These are phyloP conservation scores for Eupithecia inturbata DNA, from an alignment of 2,888 invertebrate genomes.

Conservation along the genomic window DNA sequence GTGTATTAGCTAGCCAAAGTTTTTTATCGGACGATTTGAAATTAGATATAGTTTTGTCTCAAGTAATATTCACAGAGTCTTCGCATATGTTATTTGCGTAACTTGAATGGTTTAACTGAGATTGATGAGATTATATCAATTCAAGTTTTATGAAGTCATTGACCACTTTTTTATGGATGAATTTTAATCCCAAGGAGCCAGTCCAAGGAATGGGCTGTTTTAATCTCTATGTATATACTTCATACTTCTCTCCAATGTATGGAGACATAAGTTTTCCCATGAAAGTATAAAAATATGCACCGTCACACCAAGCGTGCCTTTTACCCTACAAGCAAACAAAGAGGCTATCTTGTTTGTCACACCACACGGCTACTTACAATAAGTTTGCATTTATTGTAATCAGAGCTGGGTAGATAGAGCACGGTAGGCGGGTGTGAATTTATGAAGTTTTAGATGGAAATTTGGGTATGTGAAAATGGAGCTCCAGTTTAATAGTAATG, in stretches of 20 bases:
- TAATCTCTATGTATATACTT: too few relatives aligned
- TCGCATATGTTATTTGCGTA: neutral
- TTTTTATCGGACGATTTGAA: neutral
- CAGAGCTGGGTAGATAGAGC: constrained; percentile 4
- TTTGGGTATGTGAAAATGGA: neutral
- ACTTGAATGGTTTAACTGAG: neutral
- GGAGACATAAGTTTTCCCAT: neutral
- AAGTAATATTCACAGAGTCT: neutral
- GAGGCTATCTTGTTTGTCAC: constrained; percentile 1
- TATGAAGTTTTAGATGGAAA: neutral
- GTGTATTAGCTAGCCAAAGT: neutral
- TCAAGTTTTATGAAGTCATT: neutral
- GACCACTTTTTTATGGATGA: neutral
- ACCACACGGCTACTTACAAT: neutral
- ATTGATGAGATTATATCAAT: neutral
- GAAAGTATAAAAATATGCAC: neutral
- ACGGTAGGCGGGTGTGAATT: neutral
- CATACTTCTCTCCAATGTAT: neutral
- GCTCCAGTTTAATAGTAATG: too few relatives aligned
- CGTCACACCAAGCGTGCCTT: neutral
- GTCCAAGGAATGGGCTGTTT: neutral
- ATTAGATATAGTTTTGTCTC: too few relatives aligned
- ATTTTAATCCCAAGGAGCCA: neutral
- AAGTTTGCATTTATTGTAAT: neutral
- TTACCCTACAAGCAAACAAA: constrained; percentile 1